Conservation (phyloP, 2,888 invertebrate genomes). For the Gasteruption jaculator region DNA sequence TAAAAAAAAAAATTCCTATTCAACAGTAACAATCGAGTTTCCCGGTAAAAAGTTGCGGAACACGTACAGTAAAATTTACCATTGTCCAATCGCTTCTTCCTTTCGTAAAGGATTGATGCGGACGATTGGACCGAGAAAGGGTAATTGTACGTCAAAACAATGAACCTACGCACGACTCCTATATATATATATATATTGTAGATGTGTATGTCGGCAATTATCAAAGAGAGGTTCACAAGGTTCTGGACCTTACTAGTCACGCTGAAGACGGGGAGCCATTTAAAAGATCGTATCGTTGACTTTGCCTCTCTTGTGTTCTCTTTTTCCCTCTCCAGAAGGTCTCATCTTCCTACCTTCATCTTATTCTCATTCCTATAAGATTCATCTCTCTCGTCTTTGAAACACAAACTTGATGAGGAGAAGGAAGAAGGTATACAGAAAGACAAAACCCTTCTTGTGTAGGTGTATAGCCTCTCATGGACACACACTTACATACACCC, state of each 20-base stretch:
- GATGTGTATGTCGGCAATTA: slow-evolving; percentile 35
- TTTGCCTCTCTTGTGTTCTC: slow-evolving; percentile 18
- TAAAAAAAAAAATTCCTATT: slow-evolving; percentile 8
- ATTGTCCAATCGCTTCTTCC: slow-evolving; percentile 14
- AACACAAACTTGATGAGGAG: no score
- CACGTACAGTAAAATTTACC: no score
- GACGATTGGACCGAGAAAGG: no score
- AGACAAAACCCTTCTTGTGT: no score
- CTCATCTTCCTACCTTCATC: no score
- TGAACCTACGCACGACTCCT: slow-evolving; percentile 18
- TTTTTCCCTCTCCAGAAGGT: slow-evolving; percentile 12
- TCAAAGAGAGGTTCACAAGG: slow-evolving; percentile 34
- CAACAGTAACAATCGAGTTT: slow-evolving; percentile 14
- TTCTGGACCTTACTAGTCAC: slow-evolving; percentile 40
- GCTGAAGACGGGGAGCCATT: slow-evolving; percentile 48
- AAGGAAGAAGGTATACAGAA: no score
- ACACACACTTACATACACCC: no score
- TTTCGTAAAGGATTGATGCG: slow-evolving; percentile 23
- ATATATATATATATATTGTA: slow-evolving; percentile 8
- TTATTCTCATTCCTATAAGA: no score
- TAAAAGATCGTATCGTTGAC: slow-evolving; percentile 43
- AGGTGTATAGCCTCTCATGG: no score
- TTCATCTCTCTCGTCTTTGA: no score
- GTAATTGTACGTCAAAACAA: slow-evolving; percentile 33
- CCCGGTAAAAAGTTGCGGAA: slow-evolving; percentile 21